Conservation (phyloP, 2,888 invertebrate species). For the Smittia sp. region DNA sequence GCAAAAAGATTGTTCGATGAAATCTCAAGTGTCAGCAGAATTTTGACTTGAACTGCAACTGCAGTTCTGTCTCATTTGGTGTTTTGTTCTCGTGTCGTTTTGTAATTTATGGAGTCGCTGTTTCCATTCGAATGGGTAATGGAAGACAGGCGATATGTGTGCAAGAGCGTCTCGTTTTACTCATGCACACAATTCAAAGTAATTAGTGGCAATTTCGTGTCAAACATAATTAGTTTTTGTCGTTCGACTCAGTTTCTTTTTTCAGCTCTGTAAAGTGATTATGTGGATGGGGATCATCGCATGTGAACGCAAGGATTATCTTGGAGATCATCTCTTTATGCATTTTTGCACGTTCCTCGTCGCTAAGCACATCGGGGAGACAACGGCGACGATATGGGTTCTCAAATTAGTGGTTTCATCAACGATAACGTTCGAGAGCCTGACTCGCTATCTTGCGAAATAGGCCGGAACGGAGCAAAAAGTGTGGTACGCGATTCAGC, state of each 20-base stretch:
- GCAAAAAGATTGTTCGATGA: no score
- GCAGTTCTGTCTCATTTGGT: not conserved
- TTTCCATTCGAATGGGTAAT: not conserved
- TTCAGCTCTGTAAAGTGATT: not conserved
- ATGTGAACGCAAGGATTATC: not conserved
- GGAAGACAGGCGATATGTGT: not conserved
- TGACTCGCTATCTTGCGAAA: not conserved
- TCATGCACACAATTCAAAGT: conserved; percentile 2
- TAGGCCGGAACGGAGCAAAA: not conserved
- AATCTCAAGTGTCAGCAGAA: no score
- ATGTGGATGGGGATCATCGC: not conserved
- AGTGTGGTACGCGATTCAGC: not conserved
- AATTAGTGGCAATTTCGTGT: conserved; percentile 29
- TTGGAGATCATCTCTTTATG: conserved; percentile 26
- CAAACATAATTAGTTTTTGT: conserved; percentile 11
- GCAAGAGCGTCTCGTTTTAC: not conserved
- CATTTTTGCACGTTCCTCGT: conserved; percentile 24
- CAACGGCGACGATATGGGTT: not conserved
- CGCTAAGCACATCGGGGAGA: not conserved
- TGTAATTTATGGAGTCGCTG: conserved; percentile 2
- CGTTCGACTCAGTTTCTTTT: not conserved
- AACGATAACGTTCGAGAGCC: not conserved
- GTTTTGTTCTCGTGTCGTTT: not conserved
- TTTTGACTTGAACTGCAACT: not conserved
- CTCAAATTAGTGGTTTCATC: not conserved